Evolutionary conservation across 2,797 vertebrate genomes (phyloP).

Genomic region (Lepidocolaptes lacrymiger): DNA sequence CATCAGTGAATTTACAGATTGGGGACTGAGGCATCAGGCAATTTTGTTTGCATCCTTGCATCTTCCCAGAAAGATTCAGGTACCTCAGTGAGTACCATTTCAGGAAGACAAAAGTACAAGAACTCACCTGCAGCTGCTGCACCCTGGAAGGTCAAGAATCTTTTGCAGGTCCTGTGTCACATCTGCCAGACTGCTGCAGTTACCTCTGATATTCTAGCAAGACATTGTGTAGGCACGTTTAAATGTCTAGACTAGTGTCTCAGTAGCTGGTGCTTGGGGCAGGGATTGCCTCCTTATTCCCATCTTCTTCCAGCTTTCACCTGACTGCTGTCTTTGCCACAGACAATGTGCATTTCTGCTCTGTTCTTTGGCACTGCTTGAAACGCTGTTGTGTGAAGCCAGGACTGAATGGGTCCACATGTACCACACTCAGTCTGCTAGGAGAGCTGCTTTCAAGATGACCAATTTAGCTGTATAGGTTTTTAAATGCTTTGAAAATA

Average conservation of each 20-base stretch:
- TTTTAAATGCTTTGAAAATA: background rate
- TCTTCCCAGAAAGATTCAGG: background rate
- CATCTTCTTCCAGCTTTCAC: background rate
- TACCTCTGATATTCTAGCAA: background rate
- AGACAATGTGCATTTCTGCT: rapidly evolving
- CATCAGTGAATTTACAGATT: background rate
- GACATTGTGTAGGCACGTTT: background rate
- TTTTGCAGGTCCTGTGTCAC: background rate
- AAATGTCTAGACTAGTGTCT: background rate
- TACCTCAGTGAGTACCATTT: background rate
- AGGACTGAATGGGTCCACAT: background rate
- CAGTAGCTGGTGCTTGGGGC: background rate
- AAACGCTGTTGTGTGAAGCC: background rate
- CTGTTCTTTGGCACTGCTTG: background rate
- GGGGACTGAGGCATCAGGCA: background rate
- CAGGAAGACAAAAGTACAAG: background rate
- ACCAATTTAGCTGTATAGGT: background rate
- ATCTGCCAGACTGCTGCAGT: background rate
- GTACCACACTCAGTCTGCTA: background rate
- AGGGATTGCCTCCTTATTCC: background rate
- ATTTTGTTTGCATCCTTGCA: background rate
- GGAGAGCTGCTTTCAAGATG: background rate
- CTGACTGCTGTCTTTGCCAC: background rate
- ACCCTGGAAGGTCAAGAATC: background rate
- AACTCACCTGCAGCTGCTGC: background rate